Percentiles rank a stretch among this genome's conserved stretches.
Evolutionary conservation across 2,797 vertebrate species (phyloP).

Genomic region (Pachyuromys duprasi): DNA sequence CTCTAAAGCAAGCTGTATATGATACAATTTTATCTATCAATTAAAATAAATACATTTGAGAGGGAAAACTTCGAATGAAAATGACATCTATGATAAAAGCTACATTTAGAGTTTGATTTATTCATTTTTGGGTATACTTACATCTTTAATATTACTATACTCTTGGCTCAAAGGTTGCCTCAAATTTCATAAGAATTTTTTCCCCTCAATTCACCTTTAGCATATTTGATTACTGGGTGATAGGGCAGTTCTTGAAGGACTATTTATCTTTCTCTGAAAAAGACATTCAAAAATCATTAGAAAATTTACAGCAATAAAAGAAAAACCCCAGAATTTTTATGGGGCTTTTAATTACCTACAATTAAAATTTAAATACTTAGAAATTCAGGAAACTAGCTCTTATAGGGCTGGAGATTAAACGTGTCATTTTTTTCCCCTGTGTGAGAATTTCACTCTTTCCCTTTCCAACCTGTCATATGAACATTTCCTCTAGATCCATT

Average conservation of each 20-base stretch:
- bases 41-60: slow-evolving; percentile 28
- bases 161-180: slow-evolving; percentile 57
- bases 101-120: slow-evolving; percentile 47
- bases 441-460: slow-evolving; percentile 51
- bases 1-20: neutral
- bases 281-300: slow-evolving; percentile 75
- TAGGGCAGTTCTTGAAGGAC: slow-evolving; percentile 3
- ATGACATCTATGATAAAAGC: neutral
- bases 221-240: slow-evolving; percentile 70
- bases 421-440: neutral
- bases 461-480: neutral
- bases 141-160: slow-evolving; percentile 54
- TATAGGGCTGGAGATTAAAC: slow-evolving; percentile 55
- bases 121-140: slow-evolving; percentile 23
- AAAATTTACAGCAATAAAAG: slow-evolving; percentile 79
- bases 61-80: slow-evolving; percentile 33
- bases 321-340: slow-evolving; percentile 72
- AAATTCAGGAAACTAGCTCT: slow-evolving; percentile 66
- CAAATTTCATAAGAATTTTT: slow-evolving; percentile 59
- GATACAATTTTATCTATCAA: neutral
- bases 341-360: slow-evolving; percentile 62
- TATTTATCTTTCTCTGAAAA: slow-evolving; percentile 68
- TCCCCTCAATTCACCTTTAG: slow-evolving; percentile 46
- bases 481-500: neutral
- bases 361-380: slow-evolving; percentile 75